Base-by-base conservation (phyloP, 2,797 vertebrate genomes). In the Chloroceryle amazona region DNA sequence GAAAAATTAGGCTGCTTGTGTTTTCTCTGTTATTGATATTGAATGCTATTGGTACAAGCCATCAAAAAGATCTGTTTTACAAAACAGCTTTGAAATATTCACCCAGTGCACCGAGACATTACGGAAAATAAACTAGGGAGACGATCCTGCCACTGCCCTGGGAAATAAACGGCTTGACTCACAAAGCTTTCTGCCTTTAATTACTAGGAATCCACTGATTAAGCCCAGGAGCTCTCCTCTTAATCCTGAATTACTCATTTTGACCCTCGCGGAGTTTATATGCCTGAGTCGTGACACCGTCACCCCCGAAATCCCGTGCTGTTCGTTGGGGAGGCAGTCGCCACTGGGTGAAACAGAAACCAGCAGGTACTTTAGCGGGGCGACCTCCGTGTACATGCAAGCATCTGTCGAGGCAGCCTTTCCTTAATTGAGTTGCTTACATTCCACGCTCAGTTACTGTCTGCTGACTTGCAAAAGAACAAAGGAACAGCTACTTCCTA, bases 401-500 rank as follows among this genome's bases (percentile, higher is more conserved):
- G 87, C 41, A 67, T 89, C 92, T 67, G 60, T 82, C 55, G 39
- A 90, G 91, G 90, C 95, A 54, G 66, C 83, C 65, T 78, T 89
- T 58, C 70, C 93, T 85, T 95, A 94, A 97, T 87, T 95, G 90
- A 97, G 78, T 83, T 94, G 95, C 94, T 97, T 97, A 96, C 94
- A 96, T 98, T 98, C 89, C 66, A 83, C 14, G 16, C 90, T 96
- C 90, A 33, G 70, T 92, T 96, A 95, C 95, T 96, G 90, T 95
- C 96, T 96, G 84, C 72, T 91, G 96, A 74, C 85, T 83, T 60
- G 71, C 89, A 89, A 60, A 71, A 83, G 95, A 98, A 97, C 94
- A 96, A 98, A 97, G 94, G 68, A 85, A 84, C 96, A 97, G 91
- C 96, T 95, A 82, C 96, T 97, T 96, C 91, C 86, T 91, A 96